A percentile compares a stretch with the other conserved stretches of the same genome.
phyloP scores from a whole-genome alignment of 2,113 vertebrate species.

The Pelusios castaneus region DNA sequence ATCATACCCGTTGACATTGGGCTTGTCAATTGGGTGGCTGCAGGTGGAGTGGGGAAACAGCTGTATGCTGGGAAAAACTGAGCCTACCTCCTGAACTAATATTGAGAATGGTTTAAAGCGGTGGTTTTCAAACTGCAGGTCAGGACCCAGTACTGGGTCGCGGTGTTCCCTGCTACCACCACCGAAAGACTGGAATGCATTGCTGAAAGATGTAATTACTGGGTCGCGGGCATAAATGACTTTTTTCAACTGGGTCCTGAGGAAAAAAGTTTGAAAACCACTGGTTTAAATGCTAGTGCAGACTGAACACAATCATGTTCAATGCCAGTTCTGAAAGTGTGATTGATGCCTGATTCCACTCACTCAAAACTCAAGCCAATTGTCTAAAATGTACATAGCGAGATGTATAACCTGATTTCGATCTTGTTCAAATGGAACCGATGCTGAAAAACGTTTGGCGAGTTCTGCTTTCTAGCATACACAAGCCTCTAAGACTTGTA shows the following conservation, averaged over 20 bases:
- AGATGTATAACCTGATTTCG: not conserved
- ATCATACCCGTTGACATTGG: slow-evolving; percentile 19
- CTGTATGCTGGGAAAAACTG: not conserved
- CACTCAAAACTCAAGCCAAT: not conserved
- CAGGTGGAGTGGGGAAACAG: not conserved
- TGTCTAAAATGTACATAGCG: not conserved
- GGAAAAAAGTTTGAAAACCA: too few species aligned
- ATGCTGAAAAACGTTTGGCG: not conserved
- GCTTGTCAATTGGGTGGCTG: not conserved
- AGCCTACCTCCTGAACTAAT: not conserved
- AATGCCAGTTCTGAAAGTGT: fast-evolving
- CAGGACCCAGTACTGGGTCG: too few species aligned
- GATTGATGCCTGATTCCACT: fast-evolving
- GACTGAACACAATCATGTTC: fast-evolving
- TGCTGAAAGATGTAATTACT: too few species aligned
- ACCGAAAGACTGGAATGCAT: too few species aligned
- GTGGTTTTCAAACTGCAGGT: too few species aligned
- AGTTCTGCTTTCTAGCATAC: slow-evolving; percentile 51
- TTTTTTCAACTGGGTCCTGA: too few species aligned
- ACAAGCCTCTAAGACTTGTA: not conserved
- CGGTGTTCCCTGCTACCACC: too few species aligned
- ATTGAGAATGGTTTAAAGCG: not conserved
- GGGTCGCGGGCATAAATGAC: too few species aligned
- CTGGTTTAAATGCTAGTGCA: not conserved
- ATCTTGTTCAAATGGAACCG: slow-evolving; percentile 20